Evolutionary conservation across 2,113 vertebrate genomes (phyloP), one percentile per base, ranked within the genome.

Genomic region (Hemicordylus capensis): DNA sequence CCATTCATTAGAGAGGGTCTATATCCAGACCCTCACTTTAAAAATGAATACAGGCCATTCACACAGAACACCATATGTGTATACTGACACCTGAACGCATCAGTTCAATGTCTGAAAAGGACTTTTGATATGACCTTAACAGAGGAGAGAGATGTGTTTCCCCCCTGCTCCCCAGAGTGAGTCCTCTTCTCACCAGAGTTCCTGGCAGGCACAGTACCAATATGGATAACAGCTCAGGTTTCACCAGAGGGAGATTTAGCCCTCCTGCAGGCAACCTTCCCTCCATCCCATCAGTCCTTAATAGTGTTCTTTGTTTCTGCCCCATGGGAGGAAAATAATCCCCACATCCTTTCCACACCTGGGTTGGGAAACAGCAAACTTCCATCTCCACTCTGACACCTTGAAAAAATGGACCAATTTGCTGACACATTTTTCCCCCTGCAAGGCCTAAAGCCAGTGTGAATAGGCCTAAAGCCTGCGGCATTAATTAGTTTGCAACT

Each of bases 261-360:
- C 91, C 91, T 94, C 93, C 94, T 90, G 88, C 89, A 44, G 89
- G 90, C 91, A 90, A 20, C 87, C 83, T 76, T 89, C 80, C 90
- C 81, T 79, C 85, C 87, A 90, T 75, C 91, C 79, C 70, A 88
- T 90, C 93, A 92, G 88, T 84, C 88, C 82, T 81, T 89, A 88
- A 89, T 11, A 0, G 81, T 80, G 86, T 83, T 85, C 63, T 95
- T 95, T 95, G 94, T 95, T 93, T 93, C 89, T 67, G 84, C 94
- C 92, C 88, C 92, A 92, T 92, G 93, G 90, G 93, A 93, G 91
- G 90, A 94, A 93, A 93, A 91, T 95, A 95, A 95, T 93, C 94
- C 89, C 74, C 42, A 88, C 77, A 87, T 91, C 76, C 85, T 6
- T 37, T 90, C 93, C 86, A 94, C 94, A 94, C 94, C 94, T 95